These are phyloP conservation scores for Bombycilla garrulus DNA, from an alignment of 2,113 vertebrate genomes.

Conservation along the genomic window DNA sequence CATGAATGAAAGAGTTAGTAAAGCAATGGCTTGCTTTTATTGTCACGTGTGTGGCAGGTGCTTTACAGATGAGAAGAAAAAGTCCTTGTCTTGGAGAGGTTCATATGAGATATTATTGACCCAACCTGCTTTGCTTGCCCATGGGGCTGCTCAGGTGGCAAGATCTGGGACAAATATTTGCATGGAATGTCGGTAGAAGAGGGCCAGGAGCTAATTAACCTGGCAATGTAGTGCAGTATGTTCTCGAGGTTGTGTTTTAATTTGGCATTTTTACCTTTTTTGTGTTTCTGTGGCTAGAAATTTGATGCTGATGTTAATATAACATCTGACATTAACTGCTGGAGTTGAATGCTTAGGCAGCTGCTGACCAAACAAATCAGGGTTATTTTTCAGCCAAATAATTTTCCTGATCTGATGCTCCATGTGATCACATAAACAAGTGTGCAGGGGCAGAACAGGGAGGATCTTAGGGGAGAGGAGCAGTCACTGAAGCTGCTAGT, in stretches of 20 bases:
- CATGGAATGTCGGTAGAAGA: background rate
- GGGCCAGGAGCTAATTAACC: conserved; percentile 35
- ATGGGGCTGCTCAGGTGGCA: background rate
- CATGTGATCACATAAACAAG: background rate
- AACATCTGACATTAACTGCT: background rate
- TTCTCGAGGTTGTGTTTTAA: background rate
- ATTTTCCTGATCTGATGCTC: conserved; percentile 12
- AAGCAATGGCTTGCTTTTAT: background rate
- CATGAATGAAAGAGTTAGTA: background rate
- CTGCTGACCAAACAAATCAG: background rate
- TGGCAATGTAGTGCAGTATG: background rate
- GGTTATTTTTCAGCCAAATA: conserved; percentile 31
- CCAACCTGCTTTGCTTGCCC: background rate
- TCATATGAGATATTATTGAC: background rate
- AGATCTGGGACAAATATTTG: conserved; percentile 45
- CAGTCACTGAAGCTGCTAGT: background rate
- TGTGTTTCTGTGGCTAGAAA: background rate
- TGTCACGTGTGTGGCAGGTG: background rate
- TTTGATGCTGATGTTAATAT: background rate
- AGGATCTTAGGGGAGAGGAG: background rate
- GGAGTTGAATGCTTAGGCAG: background rate
- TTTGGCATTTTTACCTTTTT: background rate
- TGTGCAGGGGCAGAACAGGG: background rate
- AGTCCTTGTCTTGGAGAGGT: background rate
- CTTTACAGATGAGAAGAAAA: background rate